A percentile compares a stretch with the other conserved stretches of the same genome.
These are phyloP conservation scores for Aporophyla nigra DNA, from an alignment of 2,888 invertebrate species.

Conservation along the genomic window DNA sequence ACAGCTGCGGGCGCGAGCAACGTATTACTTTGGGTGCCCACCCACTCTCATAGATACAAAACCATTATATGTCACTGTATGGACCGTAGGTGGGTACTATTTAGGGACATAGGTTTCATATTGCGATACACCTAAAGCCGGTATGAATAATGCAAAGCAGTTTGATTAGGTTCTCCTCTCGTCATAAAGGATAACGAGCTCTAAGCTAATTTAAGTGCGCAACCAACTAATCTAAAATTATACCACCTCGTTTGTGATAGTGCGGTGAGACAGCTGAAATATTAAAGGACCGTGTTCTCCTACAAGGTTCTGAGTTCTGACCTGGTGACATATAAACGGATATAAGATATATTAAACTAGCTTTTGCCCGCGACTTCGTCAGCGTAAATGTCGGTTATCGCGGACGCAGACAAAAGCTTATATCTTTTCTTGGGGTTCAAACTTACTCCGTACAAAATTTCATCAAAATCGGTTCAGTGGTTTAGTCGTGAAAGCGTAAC, in stretches of 20 bases:
- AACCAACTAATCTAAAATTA: conserved; percentile 58
- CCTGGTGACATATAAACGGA: conserved; percentile 33
- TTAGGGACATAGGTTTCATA: conserved; percentile 10
- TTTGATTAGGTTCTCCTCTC: conserved; percentile 36
- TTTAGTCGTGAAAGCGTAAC: too few species aligned
- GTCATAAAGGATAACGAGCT: conserved; percentile 41
- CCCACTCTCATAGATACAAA: background rate
- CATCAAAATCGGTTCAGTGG: too few species aligned
- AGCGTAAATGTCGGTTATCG: too few species aligned
- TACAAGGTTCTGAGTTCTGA: conserved; percentile 2
- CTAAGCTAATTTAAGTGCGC: conserved; percentile 36
- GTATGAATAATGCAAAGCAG: conserved; percentile 44
- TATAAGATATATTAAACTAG: background rate
- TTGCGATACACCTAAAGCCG: conserved; percentile 3
- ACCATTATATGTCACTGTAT: background rate
- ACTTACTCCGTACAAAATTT: too few species aligned
- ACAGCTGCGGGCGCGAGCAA: conserved; percentile 16
- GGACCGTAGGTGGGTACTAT: background rate
- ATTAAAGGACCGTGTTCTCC: conserved; percentile 44
- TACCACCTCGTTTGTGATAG: conserved; percentile 48
- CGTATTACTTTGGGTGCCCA: conserved; percentile 11
- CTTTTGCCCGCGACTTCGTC: too few species aligned
- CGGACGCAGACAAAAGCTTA: too few species aligned
- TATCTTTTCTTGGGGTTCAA: too few species aligned
- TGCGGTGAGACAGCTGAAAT: conserved; percentile 49